Percentiles rank a stretch among this genome's conserved stretches.
These are phyloP conservation scores for Lochmaea crataegi DNA, from an alignment of 2,888 invertebrate species.

Conservation along the genomic window DNA sequence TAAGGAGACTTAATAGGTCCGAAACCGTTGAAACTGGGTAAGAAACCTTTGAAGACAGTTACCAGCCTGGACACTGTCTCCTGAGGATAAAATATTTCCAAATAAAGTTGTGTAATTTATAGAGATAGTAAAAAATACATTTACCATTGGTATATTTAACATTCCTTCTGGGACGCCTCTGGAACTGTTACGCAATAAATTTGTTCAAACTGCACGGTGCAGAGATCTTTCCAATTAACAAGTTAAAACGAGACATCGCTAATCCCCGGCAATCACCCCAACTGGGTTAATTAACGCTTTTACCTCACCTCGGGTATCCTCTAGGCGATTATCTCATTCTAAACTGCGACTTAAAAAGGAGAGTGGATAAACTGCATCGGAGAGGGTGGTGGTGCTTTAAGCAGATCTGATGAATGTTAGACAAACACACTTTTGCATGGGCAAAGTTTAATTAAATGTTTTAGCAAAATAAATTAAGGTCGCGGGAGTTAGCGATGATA, in stretches of 20 bases:
- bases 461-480: neutral
- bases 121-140: too few relatives aligned
- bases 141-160: neutral
- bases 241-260: conserved; percentile 56
- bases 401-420: neutral
- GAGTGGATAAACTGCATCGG: conserved; percentile 30
- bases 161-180: neutral
- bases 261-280: conserved; percentile 55
- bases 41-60: too few relatives aligned
- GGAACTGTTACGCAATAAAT: conserved; percentile 23
- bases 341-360: conserved; percentile 41
- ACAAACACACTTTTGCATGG: neutral
- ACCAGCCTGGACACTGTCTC: too few relatives aligned
- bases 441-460: conserved; percentile 3
- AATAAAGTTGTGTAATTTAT: too few relatives aligned
- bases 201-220: conserved; percentile 30
- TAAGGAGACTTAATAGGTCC: too few relatives aligned
- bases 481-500: neutral
- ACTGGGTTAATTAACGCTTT: conserved; percentile 58
- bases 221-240: conserved; percentile 57
- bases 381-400: conserved; percentile 12
- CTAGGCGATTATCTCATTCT: conserved; percentile 57
- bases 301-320: conserved; percentile 56
- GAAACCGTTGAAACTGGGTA: too few relatives aligned
- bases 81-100: too few relatives aligned